Conservation (phyloP, 2,113 vertebrate genomes). For the Platysternon megacephalum region DNA sequence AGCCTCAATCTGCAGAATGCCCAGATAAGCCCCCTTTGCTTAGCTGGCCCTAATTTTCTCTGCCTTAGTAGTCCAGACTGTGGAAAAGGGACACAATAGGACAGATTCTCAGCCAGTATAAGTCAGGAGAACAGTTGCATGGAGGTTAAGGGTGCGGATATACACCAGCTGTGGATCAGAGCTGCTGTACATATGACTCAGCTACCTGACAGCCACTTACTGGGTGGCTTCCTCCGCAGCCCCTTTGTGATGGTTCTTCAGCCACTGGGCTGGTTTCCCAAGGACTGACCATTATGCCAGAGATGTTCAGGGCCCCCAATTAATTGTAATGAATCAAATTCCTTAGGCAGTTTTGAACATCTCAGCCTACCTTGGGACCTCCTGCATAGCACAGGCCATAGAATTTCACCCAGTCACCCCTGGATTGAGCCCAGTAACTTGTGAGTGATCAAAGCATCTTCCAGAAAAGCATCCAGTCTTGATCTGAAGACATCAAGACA, state of each 20-base stretch:
- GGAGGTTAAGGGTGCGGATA: neutral
- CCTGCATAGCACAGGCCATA: neutral
- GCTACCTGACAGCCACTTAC: neutral
- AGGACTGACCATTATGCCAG: neutral
- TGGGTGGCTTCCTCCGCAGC: neutral
- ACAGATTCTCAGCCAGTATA: neutral
- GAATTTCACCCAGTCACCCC: too few species aligned
- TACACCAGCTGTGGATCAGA: too few species aligned
- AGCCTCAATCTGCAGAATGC: conserved; percentile 15
- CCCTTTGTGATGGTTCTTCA: neutral
- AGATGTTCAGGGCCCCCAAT: neutral
- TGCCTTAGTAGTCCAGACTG: neutral
- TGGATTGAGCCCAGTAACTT: too few species aligned
- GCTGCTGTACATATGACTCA: neutral
- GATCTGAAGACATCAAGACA: too few species aligned
- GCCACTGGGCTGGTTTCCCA: neutral
- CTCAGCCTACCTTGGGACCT: neutral
- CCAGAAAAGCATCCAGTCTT: too few species aligned
- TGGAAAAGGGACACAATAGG: neutral
- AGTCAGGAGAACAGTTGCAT: neutral
- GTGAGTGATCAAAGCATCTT: too few species aligned
- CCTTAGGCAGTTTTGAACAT: neutral
- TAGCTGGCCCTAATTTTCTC: neutral
- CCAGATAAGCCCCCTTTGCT: conserved; percentile 27
- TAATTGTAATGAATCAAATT: neutral